Evolutionary conservation across 2,888 invertebrate genomes (phyloP), one percentile per base, ranked within the genome.

Genomic region (Trachelus tabidus): DNA sequence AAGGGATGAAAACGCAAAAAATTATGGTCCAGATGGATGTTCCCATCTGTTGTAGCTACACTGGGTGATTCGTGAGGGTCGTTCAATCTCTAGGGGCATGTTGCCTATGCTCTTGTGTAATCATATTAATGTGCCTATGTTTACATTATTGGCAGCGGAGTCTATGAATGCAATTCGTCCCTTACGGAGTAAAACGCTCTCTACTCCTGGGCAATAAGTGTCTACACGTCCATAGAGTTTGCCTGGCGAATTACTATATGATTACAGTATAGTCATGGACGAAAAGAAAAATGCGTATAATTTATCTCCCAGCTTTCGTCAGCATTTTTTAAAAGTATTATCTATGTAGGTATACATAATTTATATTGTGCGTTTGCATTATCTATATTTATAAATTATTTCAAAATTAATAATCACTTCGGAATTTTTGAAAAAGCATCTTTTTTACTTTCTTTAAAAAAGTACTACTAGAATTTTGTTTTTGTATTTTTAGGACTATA

Each of bases 151-250:
- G 23, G 23, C 56, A 23, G 56, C 56, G 23, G 56, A 56, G 23
- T 56, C 56, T 11, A n/a, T 74, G 34, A 74, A 74, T 74, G 35
- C 23, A 34, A 74, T 34, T 74, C 74, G 6, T 35, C 35, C 30
- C 23, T 35, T 23, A 9, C 35, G 34, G 15, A n/a, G 12, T 69
- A 68, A 15, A 75, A 80, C 76, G 80, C 78, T 79, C 81, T 84
- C 84, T 80, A 83, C 84, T 83, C 83, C 68, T 82, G 85, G 85
- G 83, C 84, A 87, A 85, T 85, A 82, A 84, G 84, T 84, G 81
- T 82, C 78, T 81, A 78, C 81, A 80, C 79, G 81, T 74, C 77
- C 77, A 56, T 56, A 56, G 23, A 23, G 56, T 15, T 56, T 23
- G 23, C 23, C 6, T 56, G 56, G 2, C 0, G 9, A 1, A 56